A percentile compares a stretch with the other conserved stretches of the same genome.
These are phyloP conservation scores for Pinna nobilis DNA, from an alignment of 1,140 invertebrate genomes.

Conservation along the genomic window DNA sequence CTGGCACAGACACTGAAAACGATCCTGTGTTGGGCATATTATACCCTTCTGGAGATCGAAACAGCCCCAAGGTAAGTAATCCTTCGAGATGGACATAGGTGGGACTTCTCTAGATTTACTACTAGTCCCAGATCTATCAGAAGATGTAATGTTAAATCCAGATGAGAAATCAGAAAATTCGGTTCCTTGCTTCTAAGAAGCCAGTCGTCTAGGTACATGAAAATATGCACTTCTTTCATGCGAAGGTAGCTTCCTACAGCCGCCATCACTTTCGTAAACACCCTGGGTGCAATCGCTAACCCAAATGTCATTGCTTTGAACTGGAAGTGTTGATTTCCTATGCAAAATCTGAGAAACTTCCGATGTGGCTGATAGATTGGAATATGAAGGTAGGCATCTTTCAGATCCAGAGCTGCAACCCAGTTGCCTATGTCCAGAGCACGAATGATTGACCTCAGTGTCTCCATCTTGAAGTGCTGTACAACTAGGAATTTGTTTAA, in stretches of 20 bases:
- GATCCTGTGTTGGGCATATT: background rate
- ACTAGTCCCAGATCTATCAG: slow-evolving; percentile 3
- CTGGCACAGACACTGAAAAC: background rate
- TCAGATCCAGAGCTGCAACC: slow-evolving; percentile 25
- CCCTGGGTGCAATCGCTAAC: slow-evolving; percentile 4
- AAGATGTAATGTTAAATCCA: no score
- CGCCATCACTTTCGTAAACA: slow-evolving; percentile 30
- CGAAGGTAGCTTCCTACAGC: slow-evolving; percentile 1
- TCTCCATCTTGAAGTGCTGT: slow-evolving; percentile 40
- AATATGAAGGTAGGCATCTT: slow-evolving; percentile 34
- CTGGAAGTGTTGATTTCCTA: slow-evolving; percentile 5
- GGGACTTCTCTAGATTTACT: slow-evolving; percentile 4
- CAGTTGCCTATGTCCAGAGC: slow-evolving; percentile 24
- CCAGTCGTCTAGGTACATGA: slow-evolving; percentile 38
- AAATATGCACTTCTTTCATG: slow-evolving; percentile 11
- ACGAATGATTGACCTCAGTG: slow-evolving; percentile 26
- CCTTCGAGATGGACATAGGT: background rate
- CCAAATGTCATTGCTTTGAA: slow-evolving; percentile 20
- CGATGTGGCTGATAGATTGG: slow-evolving; percentile 19
- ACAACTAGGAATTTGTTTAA: slow-evolving; percentile 19
- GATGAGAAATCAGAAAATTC: no score
- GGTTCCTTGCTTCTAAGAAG: slow-evolving; percentile 15
- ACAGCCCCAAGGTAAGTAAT: slow-evolving; percentile 3
- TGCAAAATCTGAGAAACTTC: slow-evolving; percentile 29
- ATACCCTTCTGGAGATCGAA: background rate